phyloP scores from a whole-genome alignment of 2,797 vertebrate genomes.

The Vultur gryphus region DNA sequence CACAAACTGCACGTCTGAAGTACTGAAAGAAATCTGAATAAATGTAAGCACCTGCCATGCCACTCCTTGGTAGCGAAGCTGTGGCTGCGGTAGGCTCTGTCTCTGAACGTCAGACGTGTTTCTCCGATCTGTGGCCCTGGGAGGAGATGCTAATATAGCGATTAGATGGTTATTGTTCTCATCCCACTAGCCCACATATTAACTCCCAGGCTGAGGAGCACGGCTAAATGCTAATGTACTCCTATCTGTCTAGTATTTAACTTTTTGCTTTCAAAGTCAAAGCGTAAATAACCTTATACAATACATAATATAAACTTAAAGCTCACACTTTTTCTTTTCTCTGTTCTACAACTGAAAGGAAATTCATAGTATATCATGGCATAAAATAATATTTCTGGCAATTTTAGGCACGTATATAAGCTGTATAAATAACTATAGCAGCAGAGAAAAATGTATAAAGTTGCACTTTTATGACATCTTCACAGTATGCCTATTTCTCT shows the following conservation, averaged over 20 bases:
- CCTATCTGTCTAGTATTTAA: background rate
- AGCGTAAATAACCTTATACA: background rate
- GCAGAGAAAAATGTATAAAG: slow-evolving; percentile 56
- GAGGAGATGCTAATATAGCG: background rate
- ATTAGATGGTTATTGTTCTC: background rate
- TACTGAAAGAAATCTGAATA: background rate
- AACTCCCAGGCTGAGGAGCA: background rate
- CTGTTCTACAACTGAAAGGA: slow-evolving; percentile 25
- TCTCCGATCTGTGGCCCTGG: background rate
- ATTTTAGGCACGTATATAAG: slow-evolving; percentile 18
- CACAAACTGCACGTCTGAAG: background rate
- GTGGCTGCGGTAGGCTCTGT: background rate
- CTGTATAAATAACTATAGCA: slow-evolving; percentile 61
- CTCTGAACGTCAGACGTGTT: background rate
- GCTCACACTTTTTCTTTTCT: slow-evolving; percentile 14
- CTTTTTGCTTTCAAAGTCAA: background rate
- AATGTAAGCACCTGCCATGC: background rate
- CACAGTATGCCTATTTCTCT: slow-evolving; percentile 63
- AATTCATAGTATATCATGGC: slow-evolving; percentile 48
- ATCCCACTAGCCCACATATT: background rate
- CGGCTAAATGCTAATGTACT: background rate
- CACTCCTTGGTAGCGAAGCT: background rate
- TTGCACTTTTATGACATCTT: slow-evolving; percentile 70
- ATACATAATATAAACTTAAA: slow-evolving; percentile 10
- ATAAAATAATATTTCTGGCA: slow-evolving; percentile 58